These are phyloP conservation scores for Chrysomela aeneicollis DNA, from an alignment of 2,888 invertebrate genomes.

Conservation along the genomic window DNA sequence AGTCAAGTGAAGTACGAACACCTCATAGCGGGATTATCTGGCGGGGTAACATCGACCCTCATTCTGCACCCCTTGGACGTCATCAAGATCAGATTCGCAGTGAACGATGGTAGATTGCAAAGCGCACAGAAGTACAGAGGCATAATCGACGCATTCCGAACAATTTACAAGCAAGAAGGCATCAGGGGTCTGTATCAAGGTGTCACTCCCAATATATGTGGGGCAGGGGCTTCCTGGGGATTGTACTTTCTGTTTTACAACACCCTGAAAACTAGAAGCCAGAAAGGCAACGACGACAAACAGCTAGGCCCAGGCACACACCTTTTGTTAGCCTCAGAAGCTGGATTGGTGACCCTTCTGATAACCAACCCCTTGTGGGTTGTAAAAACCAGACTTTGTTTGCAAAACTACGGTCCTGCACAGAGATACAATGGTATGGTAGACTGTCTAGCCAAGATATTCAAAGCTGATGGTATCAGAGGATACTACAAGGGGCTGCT, in stretches of 20 bases:
- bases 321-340: slow-evolving; percentile 89
- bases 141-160: slow-evolving; percentile 78
- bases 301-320: slow-evolving; percentile 84
- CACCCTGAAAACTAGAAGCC: slow-evolving; percentile 88
- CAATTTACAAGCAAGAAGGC: slow-evolving; percentile 88
- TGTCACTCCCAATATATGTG: slow-evolving; percentile 96
- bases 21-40: slow-evolving; percentile 93
- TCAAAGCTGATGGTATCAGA: slow-evolving; percentile 84
- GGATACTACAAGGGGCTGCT: slow-evolving; percentile 96
- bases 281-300: slow-evolving; percentile 81
- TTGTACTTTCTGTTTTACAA: slow-evolving; percentile 98
- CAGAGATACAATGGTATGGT: slow-evolving; percentile 86
- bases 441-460: slow-evolving; percentile 91
- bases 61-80: slow-evolving; percentile 96
- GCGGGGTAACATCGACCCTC: slow-evolving; percentile 93
- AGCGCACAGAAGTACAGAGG: slow-evolving; percentile 88
- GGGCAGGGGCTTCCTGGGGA: slow-evolving; percentile 97
- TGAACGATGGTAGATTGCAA: slow-evolving; percentile 85
- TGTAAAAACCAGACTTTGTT: slow-evolving; percentile 94
- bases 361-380: slow-evolving; percentile 99
- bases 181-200: slow-evolving; percentile 93
- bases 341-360: slow-evolving; percentile 86
- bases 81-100: slow-evolving; percentile 98
- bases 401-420: slow-evolving; percentile 81
- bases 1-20: slow-evolving; percentile 89